Percentiles rank a stretch among this genome's conserved stretches.
phyloP scores from a whole-genome alignment of 2,797 vertebrate species.

The Amblyopsis hoosieri region DNA sequence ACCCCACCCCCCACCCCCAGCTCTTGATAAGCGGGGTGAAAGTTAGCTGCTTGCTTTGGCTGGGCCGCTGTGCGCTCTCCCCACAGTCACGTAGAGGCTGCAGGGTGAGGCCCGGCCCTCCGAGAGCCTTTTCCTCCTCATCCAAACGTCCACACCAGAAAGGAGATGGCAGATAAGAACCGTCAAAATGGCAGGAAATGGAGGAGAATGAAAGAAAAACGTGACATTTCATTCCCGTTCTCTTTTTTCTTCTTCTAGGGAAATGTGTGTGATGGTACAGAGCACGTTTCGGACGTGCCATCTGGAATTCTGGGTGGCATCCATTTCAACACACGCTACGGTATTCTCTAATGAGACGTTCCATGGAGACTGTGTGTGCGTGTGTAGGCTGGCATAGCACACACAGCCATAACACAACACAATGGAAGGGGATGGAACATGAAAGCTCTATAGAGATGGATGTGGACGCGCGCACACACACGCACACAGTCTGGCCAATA shows the following conservation, averaged over 20 bases:
- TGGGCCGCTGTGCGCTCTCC: conserved; percentile 13
- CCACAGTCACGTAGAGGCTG: conserved; percentile 54
- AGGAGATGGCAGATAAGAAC: conserved; percentile 54
- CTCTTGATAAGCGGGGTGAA: conserved; percentile 34
- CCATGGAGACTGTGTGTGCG: background rate
- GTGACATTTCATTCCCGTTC: conserved; percentile 29
- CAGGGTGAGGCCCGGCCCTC: conserved; percentile 32
- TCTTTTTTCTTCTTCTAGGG: conserved; percentile 10
- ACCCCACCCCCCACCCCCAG: background rate
- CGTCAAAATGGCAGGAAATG: conserved; percentile 33
- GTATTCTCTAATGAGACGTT: conserved; percentile 32
- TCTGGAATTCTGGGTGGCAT: conserved; percentile 48
- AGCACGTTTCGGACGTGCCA: conserved; percentile 30
- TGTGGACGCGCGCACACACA: background rate
- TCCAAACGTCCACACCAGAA: conserved; percentile 37
- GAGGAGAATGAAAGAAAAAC: conserved; percentile 39
- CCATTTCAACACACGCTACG: conserved; percentile 47
- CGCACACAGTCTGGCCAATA: conserved; percentile 39
- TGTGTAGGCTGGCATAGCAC: conserved; percentile 43
- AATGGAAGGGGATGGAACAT: conserved; percentile 56
- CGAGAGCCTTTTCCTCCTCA: conserved; percentile 45
- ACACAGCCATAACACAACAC: conserved; percentile 64
- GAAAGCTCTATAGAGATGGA: background rate
- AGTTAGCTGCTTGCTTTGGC: conserved; percentile 49
- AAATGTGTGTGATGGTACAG: conserved; percentile 11